These are phyloP conservation scores for Sebastes paucispinis DNA, from an alignment of 2,797 vertebrate species.

Conservation along the genomic window DNA sequence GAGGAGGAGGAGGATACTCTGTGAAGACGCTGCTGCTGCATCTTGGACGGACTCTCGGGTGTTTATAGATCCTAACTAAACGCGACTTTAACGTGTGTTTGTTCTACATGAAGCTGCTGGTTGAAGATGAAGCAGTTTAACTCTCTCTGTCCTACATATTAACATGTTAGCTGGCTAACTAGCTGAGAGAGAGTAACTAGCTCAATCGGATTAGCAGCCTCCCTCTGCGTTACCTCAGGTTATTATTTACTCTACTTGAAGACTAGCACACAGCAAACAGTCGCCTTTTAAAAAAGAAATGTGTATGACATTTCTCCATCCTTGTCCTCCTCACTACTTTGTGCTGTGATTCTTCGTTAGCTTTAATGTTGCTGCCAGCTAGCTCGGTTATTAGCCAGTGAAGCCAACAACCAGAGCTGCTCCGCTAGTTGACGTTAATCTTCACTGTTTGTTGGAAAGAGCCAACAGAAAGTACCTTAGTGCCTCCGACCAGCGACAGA, in stretches of 20 bases:
- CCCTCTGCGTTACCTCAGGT: slow-evolving; percentile 24
- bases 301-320: not conserved
- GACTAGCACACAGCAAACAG: not conserved
- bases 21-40: slow-evolving; percentile 50
- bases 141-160: slow-evolving; percentile 11
- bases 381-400: slow-evolving; percentile 26
- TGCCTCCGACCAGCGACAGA: not conserved
- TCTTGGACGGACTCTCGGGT: slow-evolving; percentile 14
- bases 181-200: slow-evolving; percentile 67
- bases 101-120: not conserved
- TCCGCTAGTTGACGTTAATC: slow-evolving; percentile 4
- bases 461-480: not conserved
- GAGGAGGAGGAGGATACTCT: slow-evolving; percentile 32
- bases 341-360: not conserved
- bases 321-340: not conserved
- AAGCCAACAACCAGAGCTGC: not conserved
- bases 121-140: slow-evolving; percentile 52
- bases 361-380: slow-evolving; percentile 32
- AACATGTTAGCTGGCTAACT: slow-evolving; percentile 75
- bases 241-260: slow-evolving; percentile 16
- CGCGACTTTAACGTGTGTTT: not conserved
- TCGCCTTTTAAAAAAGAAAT: not conserved
- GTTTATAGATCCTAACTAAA: not conserved
- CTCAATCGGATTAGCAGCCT: slow-evolving; percentile 75
- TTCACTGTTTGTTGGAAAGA: not conserved